Base-by-base conservation (phyloP, 2,797 vertebrate species). In the Alectoris magna region DNA sequence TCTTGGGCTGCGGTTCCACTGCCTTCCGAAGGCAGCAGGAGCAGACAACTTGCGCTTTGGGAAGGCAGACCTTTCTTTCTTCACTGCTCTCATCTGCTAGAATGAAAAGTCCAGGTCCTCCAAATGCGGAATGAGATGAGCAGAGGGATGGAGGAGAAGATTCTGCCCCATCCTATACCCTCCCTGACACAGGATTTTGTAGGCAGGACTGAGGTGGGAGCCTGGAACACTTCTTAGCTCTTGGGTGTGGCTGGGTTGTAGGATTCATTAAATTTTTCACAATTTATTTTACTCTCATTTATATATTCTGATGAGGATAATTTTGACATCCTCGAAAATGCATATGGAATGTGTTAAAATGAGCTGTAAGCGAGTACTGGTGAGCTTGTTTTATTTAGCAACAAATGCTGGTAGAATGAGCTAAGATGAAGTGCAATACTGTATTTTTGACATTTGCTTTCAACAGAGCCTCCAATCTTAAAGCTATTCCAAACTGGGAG, bases 1-100 rank as follows among this genome's bases (percentile, higher is more conserved):
- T 78, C 96, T 96, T 94, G 94, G 92, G 97, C 96, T 56, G 84
- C 84, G 55, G 72, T 96, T 95, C 48, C 74, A 16, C 48, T 36
- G 19, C 49, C 34, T 58, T 34, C 5, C 48, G 74, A 31, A 29
- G 43, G 49, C 67, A 68, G 64, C 22, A 26, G 36, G 17, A 6
- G 22, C 41, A 4, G 49, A 38, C 24, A 74, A 49, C 51, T 94
- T 88, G 80, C 39, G 94, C 92, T 92, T 64, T 85, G 93, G 63
- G 90, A 94, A 96, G 53, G 59, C 71, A 92, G 78, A 71, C 21
- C 21, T 39, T 75, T 71, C 26, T 58, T 85, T 72, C 18, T 75
- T 78, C 87, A 62, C 46, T 59, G 63, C 67, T 31, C 36, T 74
- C 56, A 17, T 39, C 18, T 6, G 38, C 43, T 68, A 63, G 78